Conservation (phyloP, 1,140 invertebrate species). For the Heliconius eleuchia region DNA sequence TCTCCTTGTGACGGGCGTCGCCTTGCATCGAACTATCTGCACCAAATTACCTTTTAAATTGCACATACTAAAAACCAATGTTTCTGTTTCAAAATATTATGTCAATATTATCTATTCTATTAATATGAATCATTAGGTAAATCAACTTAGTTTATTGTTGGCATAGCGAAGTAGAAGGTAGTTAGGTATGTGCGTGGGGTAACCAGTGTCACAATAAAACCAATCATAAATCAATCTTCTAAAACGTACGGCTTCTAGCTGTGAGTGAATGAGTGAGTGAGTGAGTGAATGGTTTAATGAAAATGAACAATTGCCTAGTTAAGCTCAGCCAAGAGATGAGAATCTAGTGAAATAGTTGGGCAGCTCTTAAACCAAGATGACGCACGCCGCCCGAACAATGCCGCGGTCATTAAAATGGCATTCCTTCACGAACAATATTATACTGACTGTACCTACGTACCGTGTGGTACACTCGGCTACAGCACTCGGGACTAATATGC, state of each 20-base stretch:
- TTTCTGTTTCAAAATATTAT: background rate
- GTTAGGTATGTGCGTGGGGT: slow-evolving; percentile 1
- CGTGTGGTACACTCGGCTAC: slow-evolving; percentile 16
- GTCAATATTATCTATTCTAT: background rate
- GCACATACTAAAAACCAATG: background rate
- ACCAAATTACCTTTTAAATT: background rate
- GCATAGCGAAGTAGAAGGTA: background rate
- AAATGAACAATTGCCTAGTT: slow-evolving; percentile 38
- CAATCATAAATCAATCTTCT: slow-evolving; percentile 43
- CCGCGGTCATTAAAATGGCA: slow-evolving; percentile 55
- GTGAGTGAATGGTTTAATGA: slow-evolving; percentile 24
- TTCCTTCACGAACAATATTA: slow-evolving; percentile 56
- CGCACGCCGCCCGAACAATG: slow-evolving; percentile 49
- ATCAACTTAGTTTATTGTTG: background rate
- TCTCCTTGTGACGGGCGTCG: background rate
- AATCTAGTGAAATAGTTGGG: slow-evolving; percentile 41
- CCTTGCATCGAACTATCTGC: background rate
- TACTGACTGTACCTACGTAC: slow-evolving; percentile 25
- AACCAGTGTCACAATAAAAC: slow-evolving; percentile 29
- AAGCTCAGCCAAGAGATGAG: slow-evolving; percentile 30
- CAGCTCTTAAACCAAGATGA: slow-evolving; percentile 44
- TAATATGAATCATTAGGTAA: background rate
- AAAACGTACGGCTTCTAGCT: background rate
- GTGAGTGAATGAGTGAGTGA: slow-evolving; percentile 3
- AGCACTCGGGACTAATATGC: slow-evolving; percentile 17